phyloP scores from a whole-genome alignment of 2,888 invertebrate genomes.

The Sarcophaga subvicina region DNA sequence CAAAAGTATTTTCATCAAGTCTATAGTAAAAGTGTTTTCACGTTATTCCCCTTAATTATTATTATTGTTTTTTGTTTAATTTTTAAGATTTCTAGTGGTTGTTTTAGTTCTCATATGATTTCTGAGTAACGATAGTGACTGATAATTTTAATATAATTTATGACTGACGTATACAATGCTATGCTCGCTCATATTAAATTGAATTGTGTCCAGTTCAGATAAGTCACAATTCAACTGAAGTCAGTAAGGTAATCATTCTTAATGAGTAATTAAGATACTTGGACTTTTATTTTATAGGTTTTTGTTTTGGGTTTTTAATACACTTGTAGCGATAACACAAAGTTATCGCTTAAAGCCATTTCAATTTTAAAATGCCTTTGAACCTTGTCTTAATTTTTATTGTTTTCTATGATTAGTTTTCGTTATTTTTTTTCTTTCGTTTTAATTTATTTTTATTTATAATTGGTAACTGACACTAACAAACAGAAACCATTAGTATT shows the following conservation, averaged over 20 bases:
- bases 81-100: not conserved
- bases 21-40: not conserved
- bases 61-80: not conserved
- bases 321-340: not conserved
- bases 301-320: not conserved
- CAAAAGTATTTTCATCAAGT: too few relatives aligned
- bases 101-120: not conserved
- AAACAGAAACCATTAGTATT: not conserved
- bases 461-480: not conserved
- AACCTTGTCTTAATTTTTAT: slow-evolving; percentile 46
- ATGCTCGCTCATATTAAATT: not conserved
- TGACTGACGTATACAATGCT: not conserved
- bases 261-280: slow-evolving; percentile 61
- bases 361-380: not conserved
- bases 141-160: not conserved
- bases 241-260: slow-evolving; percentile 54
- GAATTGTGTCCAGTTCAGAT: not conserved
- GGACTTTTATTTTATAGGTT: slow-evolving; percentile 28
- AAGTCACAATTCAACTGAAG: slow-evolving; percentile 13
- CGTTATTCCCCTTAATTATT: not conserved
- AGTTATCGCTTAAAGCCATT: not conserved
- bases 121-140: not conserved
- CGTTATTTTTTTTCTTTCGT: not conserved
- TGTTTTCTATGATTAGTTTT: slow-evolving; percentile 33
- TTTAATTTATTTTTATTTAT: not conserved